Conservation (phyloP, 2,888 invertebrate species). For the Caradrina clavipalpis region DNA sequence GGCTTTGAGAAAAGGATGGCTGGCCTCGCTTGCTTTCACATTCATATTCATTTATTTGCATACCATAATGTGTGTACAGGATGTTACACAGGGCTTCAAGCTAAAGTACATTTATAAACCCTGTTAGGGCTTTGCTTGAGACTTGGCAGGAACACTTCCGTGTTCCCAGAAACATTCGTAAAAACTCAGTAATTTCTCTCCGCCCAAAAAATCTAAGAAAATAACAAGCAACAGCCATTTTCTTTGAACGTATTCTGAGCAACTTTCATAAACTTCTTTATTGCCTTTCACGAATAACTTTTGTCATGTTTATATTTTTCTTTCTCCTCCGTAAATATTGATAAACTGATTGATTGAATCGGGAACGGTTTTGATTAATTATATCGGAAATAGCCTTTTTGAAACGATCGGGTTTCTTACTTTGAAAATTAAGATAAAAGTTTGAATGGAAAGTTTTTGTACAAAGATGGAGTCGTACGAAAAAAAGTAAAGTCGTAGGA, state of each 20-base stretch:
- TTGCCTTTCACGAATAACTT: slow-evolving; percentile 45
- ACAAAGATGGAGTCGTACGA: no score
- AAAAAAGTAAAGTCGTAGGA: no score
- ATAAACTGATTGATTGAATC: slow-evolving; percentile 52
- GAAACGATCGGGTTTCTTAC: slow-evolving; percentile 3
- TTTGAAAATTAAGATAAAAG: not conserved
- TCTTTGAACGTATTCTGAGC: slow-evolving; percentile 47
- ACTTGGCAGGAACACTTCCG: no score
- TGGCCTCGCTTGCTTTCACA: no score
- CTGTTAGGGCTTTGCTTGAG: no score
- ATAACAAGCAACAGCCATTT: slow-evolving; percentile 45
- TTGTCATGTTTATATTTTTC: slow-evolving; percentile 47
- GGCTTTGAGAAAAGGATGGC: no score
- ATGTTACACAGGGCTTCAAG: no score
- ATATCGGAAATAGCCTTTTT: slow-evolving; percentile 16
- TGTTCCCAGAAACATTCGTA: slow-evolving; percentile 36
- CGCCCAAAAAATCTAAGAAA: slow-evolving; percentile 42
- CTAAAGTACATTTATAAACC: no score
- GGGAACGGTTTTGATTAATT: slow-evolving; percentile 38
- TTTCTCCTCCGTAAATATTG: slow-evolving; percentile 44
- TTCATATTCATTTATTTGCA: no score
- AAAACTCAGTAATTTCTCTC: slow-evolving; percentile 10
- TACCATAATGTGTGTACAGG: no score
- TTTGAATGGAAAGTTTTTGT: no score
- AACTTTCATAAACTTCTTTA: slow-evolving; percentile 55